Percentiles rank a stretch among this genome's conserved stretches.
Conservation (phyloP, 2,888 invertebrate species). For the Lasioglossum pauxillum region DNA sequence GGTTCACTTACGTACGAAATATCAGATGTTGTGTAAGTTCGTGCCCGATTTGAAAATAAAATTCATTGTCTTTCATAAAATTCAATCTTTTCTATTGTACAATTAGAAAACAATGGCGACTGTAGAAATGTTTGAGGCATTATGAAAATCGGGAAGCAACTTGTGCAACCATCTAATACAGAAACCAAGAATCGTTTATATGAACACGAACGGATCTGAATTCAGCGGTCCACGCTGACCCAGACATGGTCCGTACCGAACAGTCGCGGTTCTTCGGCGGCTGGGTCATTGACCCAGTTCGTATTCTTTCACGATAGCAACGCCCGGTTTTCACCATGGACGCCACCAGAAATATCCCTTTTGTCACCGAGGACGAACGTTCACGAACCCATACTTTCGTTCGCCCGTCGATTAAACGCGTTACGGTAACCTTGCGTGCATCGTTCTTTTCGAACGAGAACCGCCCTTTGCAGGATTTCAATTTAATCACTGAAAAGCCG, state of each 20-base stretch:
- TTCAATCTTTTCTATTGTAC: too few species aligned
- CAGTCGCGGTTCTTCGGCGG: conserved; percentile 56
- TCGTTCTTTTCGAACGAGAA: not conserved
- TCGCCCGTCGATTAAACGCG: not conserved
- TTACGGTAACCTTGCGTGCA: not conserved
- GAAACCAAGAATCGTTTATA: conserved; percentile 7
- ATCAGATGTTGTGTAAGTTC: too few species aligned
- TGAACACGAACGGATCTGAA: conserved; percentile 36
- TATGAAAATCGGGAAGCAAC: too few species aligned
- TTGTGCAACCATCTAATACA: too few species aligned
- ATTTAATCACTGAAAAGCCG: not conserved
- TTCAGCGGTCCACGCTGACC: conserved; percentile 43
- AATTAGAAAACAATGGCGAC: too few species aligned
- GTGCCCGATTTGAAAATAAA: too few species aligned
- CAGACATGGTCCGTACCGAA: conserved; percentile 46
- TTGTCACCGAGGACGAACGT: conserved; percentile 23
- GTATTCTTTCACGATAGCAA: conserved; percentile 56
- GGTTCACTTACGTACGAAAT: too few species aligned
- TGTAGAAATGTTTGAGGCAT: too few species aligned
- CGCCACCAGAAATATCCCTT: conserved; percentile 58
- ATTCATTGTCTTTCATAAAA: too few species aligned
- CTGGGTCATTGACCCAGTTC: conserved; percentile 59
- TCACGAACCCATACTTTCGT: not conserved
- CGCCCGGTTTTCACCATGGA: conserved; percentile 55
- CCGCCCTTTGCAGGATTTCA: not conserved